Conservation (phyloP, 2,797 vertebrate genomes). For the Pantherophis alleghaniensis region DNA sequence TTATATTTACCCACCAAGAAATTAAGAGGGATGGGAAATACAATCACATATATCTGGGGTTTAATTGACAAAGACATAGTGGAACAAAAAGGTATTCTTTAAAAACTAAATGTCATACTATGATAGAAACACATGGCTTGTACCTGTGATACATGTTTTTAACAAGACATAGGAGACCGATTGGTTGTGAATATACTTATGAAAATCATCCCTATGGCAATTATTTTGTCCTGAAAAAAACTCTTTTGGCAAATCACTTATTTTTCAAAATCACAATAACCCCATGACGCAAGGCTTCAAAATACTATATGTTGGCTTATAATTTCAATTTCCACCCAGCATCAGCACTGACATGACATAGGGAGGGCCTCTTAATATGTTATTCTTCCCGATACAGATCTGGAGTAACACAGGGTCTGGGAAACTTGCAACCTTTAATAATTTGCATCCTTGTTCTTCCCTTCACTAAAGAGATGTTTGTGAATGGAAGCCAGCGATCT, state of each 20-base stretch:
- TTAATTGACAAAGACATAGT: slow-evolving; percentile 32
- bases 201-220: background rate
- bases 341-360: background rate
- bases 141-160: slow-evolving; percentile 33
- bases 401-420: background rate
- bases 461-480: background rate
- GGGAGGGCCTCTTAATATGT: background rate
- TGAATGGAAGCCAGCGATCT: background rate
- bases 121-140: slow-evolving; percentile 38
- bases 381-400: background rate
- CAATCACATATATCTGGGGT: slow-evolving; percentile 1
- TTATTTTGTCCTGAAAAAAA: background rate
- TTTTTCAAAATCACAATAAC: background rate
- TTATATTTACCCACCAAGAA: background rate
- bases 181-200: slow-evolving; percentile 16
- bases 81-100: slow-evolving; percentile 36
- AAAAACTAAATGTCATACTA: slow-evolving; percentile 8
- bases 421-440: background rate
- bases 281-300: background rate
- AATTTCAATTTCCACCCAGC: background rate
- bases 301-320: background rate
- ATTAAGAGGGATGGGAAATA: background rate
- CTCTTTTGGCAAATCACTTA: background rate
- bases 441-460: too few species aligned
- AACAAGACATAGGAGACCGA: slow-evolving; percentile 41